Evolutionary conservation across 2,113 vertebrate genomes (phyloP), one percentile per base, ranked within the genome.

Genomic region (Malurus cyaneus): DNA sequence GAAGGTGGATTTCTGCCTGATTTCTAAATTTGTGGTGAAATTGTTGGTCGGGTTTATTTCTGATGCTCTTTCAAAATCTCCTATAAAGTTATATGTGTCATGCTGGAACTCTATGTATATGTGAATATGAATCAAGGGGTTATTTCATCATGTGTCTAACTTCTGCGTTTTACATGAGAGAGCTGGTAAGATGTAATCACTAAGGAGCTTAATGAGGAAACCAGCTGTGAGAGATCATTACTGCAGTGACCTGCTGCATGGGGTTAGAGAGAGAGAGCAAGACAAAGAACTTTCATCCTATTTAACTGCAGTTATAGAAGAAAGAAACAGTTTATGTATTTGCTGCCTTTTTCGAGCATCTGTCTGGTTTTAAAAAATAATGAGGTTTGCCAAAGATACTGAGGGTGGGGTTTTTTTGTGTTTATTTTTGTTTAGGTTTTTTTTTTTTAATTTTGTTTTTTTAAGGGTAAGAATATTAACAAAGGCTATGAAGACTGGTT

Each of bases 181-280:
- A 91, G 57, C 34, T 26, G 46, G 69, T 77, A 64, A 91, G 52
- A 86, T 83, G 56, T 78, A 86, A 95, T 91, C 60, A 78, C 87
- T 67, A 74, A 91, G 84, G 18, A 89, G 26, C 77, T 84, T 95
- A 92, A 95, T 89, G 89, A 92, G 89, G 84, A 34, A 84, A 57
- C 89, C 69, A 86, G 86, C 89, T 95, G 86, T 92, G 92, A 84
- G 73, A 91, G 60, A 94, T 94, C 94, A 91, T 96, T 96, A 94
- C 32, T 62, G 32, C 29, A 80, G 86, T 95, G 89, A 96, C 86
- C 91, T 95, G 39, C 47, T 78, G 83, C 80, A 80, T 31, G 72
- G 86, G 86, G 93, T 94, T 86, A 86, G 60, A 80, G 54, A 93
- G n/a, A 89, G 44, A 41, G 64, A 62, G 39, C 29, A 70, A 83